Evolutionary conservation across 2,113 vertebrate genomes (phyloP).

Genomic region (Pao palembangensis): DNA sequence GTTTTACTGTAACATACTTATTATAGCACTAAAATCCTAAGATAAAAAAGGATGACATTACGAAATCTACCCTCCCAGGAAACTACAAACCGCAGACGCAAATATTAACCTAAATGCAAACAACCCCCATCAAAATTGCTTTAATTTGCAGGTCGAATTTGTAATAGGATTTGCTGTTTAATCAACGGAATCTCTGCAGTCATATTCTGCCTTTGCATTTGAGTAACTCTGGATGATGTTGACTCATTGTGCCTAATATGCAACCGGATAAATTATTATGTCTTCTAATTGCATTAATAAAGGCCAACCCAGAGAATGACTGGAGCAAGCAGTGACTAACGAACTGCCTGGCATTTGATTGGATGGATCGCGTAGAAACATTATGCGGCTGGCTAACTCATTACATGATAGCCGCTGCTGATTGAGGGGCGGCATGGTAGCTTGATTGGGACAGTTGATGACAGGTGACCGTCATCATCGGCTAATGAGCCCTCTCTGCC

Average conservation of each 20-base stretch:
- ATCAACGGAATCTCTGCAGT: too few relatives aligned
- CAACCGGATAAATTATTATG: conserved; percentile 33
- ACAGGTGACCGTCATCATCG: conserved; percentile 8
- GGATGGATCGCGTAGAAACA: not conserved
- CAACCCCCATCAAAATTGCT: too few relatives aligned
- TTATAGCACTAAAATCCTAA: too few relatives aligned
- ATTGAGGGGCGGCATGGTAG: conserved; percentile 17
- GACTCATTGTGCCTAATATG: conserved; percentile 35
- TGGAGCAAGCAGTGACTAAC: conserved; percentile 41
- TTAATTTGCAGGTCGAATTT: too few relatives aligned
- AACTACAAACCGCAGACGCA: too few relatives aligned
- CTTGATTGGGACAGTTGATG: conserved; percentile 26
- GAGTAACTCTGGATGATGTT: conserved; percentile 22
- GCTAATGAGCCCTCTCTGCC: conserved; percentile 26
- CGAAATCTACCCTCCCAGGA: too few relatives aligned
- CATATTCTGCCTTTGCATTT: not conserved
- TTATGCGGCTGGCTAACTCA: conserved; percentile 10
- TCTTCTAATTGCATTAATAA: conserved; percentile 51
- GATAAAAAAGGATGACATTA: too few relatives aligned
- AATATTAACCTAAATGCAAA: too few relatives aligned
- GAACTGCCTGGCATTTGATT: conserved; percentile 14
- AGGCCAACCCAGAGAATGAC: conserved; percentile 34
- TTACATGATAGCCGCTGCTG: conserved; percentile 22
- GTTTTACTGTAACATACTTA: too few relatives aligned
- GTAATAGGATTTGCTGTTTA: too few relatives aligned